Evolutionary conservation across 2,888 invertebrate species (phyloP).

Genomic region (Epistrophella euchroma): DNA sequence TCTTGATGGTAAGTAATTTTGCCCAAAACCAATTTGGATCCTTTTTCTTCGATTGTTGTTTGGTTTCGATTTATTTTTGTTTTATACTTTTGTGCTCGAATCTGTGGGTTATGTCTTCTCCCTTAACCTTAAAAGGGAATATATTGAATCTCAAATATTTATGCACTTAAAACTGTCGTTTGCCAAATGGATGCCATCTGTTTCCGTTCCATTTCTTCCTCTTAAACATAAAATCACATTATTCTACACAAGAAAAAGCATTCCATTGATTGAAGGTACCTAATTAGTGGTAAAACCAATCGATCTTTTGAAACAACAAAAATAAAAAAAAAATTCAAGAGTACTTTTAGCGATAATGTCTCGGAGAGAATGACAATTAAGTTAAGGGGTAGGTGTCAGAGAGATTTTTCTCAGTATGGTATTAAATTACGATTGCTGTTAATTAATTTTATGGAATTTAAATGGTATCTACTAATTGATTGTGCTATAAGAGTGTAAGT

Average conservation of each 20-base stretch:
- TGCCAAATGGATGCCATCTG: slow-evolving; percentile 71
- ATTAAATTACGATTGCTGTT: slow-evolving; percentile 24
- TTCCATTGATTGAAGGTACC: slow-evolving; percentile 69
- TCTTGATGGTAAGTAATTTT: slow-evolving; percentile 44
- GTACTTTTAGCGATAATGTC: slow-evolving; percentile 2
- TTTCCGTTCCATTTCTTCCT: slow-evolving; percentile 55
- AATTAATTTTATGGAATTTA: slow-evolving; percentile 19
- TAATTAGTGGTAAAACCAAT: slow-evolving; percentile 69
- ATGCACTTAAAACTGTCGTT: slow-evolving; percentile 68
- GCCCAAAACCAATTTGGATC: slow-evolving; percentile 60
- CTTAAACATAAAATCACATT: slow-evolving; percentile 50
- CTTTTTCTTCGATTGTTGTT: slow-evolving; percentile 49
- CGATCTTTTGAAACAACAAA: slow-evolving; percentile 23
- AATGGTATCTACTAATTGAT: slow-evolving; percentile 11
- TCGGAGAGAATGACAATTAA: neutral
- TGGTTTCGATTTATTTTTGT: slow-evolving; percentile 33
- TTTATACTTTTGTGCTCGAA: slow-evolving; percentile 2
- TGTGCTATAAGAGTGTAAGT: neutral
- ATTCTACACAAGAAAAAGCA: slow-evolving; percentile 43
- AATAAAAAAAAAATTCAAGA: slow-evolving; percentile 30
- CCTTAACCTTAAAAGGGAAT: neutral
- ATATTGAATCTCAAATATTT: slow-evolving; percentile 53
- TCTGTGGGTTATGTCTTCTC: slow-evolving; percentile 15
- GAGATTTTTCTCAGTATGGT: neutral
- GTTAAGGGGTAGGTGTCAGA: neutral